Base-by-base conservation (phyloP, 2,797 vertebrate species). In the Tenualosa ilisha region DNA sequence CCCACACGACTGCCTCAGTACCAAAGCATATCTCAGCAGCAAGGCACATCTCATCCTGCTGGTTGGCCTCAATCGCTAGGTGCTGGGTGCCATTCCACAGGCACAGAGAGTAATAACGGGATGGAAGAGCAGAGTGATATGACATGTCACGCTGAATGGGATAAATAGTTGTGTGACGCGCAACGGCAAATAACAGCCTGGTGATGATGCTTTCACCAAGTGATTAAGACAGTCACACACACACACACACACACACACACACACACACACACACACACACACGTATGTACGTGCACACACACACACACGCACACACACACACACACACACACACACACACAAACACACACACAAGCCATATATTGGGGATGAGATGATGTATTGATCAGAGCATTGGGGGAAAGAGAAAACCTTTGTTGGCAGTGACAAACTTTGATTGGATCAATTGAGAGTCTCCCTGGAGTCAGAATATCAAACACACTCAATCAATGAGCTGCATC, bases 371-470 rank as follows among this genome's bases (percentile, higher is more conserved):
- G 68, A 15, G 15, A 75, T 75, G 68, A 75, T 75, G 68, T 75
- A 75, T 75, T 75, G 68, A 75, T 75, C 17, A 15, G 31, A 31
- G 13, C 37, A 6, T 20, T 4, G 31, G 68, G 40, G 31, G 4
- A 15, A 20, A 75, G 68, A 75, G 68, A 15, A 15, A 15, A 37
- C 20, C 68, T 75, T 75, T 6, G 13, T 17, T 40, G 68, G 68
- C 68, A 15, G 56, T 40, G 13, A 75, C 17, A 43, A 1, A 43
- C 68, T 40, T 26, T 75, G 68, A 75, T 75, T 75, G 68, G 68
- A 75, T 75, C 68, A 75, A 75, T 75, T 75, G 40, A 43, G 68
- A 75, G 68, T 75, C 68, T 40, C 68, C 68, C 68, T 24, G 26
- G 31, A 75, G 68, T 75, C 37, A 43, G 11, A 75, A 17, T 75